Conservation (phyloP, 2,797 vertebrate genomes). For the Erpetoichthys calabaricus region DNA sequence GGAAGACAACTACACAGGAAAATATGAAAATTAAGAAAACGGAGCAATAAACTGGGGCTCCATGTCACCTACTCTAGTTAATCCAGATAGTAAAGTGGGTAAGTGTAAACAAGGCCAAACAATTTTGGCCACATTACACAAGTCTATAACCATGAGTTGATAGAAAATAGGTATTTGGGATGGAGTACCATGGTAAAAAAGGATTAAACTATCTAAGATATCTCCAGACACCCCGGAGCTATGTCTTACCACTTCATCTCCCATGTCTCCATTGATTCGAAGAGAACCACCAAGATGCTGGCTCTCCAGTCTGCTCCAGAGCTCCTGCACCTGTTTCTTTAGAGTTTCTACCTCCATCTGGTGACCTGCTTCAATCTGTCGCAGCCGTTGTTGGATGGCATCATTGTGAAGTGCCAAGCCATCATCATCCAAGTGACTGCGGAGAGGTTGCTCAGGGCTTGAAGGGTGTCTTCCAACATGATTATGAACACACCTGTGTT, state of each 20-base stretch:
- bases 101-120: too few species aligned
- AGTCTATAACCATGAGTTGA: too few species aligned
- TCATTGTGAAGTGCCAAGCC: conserved; percentile 82
- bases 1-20: too few species aligned
- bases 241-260: conserved; percentile 81
- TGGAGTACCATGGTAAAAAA: neutral
- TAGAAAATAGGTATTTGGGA: too few species aligned
- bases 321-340: conserved; percentile 88
- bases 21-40: too few species aligned
- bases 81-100: too few species aligned
- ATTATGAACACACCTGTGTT: conserved; percentile 56
- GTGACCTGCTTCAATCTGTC: conserved; percentile 87
- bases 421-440: conserved; percentile 82
- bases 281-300: conserved; percentile 60
- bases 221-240: neutral
- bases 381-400: conserved; percentile 77
- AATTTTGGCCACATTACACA: too few species aligned
- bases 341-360: conserved; percentile 88
- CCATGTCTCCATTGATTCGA: conserved; percentile 74
- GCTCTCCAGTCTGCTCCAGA: conserved; percentile 79
- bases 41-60: too few species aligned
- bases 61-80: too few species aligned
- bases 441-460: conserved; percentile 76
- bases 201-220: neutral
- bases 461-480: conserved; percentile 35